Evolutionary conservation across 2,888 invertebrate species (phyloP).

Genomic region (Sinhomidia bicolor): DNA sequence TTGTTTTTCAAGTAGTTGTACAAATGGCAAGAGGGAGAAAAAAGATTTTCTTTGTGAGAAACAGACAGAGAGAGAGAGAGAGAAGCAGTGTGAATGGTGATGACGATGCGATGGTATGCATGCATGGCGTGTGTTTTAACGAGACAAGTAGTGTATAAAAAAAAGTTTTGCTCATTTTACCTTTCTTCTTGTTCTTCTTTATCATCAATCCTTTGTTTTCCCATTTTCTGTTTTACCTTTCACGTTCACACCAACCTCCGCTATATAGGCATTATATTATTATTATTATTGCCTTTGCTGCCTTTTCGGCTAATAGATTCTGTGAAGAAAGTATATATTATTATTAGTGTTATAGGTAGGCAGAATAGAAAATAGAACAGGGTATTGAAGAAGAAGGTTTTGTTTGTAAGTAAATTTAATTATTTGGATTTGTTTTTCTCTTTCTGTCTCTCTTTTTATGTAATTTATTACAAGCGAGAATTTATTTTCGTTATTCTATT

Average conservation of each 20-base stretch:
- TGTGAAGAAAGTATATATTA: not conserved
- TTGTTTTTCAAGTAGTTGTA: constrained; percentile 22
- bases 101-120: not conserved
- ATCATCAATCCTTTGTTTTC: too few relatives aligned
- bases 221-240: constrained; percentile 16
- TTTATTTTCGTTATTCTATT: constrained; percentile 29
- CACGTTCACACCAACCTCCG: not conserved
- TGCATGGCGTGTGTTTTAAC: not conserved
- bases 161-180: not conserved
- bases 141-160: not conserved
- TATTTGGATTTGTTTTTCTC: constrained; percentile 66
- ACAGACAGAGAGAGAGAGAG: too few relatives aligned
- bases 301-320: not conserved
- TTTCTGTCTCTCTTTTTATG: constrained; percentile 26
- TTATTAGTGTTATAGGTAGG: too few relatives aligned
- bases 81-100: too few relatives aligned
- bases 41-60: too few relatives aligned
- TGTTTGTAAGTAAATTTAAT: constrained; percentile 58
- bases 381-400: not conserved
- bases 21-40: not conserved
- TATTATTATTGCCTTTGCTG: not conserved
- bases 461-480: constrained; percentile 59
- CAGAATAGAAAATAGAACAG: not conserved
- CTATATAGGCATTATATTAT: too few relatives aligned
- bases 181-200: not conserved